Evolutionary conservation across 2,888 invertebrate genomes (phyloP).

Genomic region (Chironomus tentans): DNA sequence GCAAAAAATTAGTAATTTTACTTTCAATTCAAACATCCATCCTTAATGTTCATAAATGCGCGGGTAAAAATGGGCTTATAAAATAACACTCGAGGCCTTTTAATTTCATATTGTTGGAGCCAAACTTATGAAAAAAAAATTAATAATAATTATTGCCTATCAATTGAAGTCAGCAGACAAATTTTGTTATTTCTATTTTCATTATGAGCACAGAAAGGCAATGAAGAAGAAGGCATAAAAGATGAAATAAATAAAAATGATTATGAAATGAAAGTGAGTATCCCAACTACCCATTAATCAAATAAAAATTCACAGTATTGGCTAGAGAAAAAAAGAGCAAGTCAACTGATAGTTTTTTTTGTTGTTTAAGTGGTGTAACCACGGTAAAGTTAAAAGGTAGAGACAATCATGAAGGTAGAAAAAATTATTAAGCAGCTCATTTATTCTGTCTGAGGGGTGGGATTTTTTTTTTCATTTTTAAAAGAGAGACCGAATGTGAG

Average conservation of each 20-base stretch:
- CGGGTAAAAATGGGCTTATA: too few species aligned
- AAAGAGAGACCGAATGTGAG: too few species aligned
- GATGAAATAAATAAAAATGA: not conserved
- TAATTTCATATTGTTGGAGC: too few species aligned
- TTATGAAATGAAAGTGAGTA: conserved; percentile 16
- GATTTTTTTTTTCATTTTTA: not conserved
- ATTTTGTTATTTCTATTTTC: too few species aligned
- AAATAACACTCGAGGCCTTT: too few species aligned
- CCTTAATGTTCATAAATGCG: not conserved
- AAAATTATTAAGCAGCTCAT: not conserved
- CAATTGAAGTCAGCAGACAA: too few species aligned
- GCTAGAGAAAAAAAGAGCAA: not conserved
- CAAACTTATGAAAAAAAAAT: too few species aligned
- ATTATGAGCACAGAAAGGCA: too few species aligned
- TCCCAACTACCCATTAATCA: conserved; percentile 16
- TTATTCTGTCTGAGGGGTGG: conserved; percentile 13
- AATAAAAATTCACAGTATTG: not conserved
- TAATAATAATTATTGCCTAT: too few species aligned
- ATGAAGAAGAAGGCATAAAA: too few species aligned
- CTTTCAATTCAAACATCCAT: not conserved
- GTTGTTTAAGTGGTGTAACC: not conserved
- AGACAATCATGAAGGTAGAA: not conserved
- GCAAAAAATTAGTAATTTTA: not conserved
- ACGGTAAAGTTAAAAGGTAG: conserved; percentile 15
- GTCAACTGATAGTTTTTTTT: not conserved